Evolutionary conservation across 2,113 vertebrate species (phyloP).

Genomic region (Sylvicapra grimmia): DNA sequence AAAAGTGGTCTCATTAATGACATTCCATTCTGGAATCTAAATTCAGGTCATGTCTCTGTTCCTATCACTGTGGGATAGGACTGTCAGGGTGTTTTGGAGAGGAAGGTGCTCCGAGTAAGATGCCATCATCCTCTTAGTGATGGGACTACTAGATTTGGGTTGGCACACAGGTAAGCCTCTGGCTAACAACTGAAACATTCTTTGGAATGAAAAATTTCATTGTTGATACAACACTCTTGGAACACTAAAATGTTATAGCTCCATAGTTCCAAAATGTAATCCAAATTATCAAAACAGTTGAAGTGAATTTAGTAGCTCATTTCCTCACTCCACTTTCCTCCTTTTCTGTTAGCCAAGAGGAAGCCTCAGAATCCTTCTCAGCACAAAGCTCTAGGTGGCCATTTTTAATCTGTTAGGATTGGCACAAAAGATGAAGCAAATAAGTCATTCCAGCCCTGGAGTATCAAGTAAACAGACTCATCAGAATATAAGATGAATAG

Average conservation of each 20-base stretch:
- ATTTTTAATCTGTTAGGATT: neutral
- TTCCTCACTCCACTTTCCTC: neutral
- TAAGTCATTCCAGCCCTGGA: neutral
- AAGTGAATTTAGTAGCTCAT: neutral
- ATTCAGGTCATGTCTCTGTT: conserved; percentile 30
- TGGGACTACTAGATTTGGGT: neutral
- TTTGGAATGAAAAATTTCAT: neutral
- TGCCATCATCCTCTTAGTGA: neutral
- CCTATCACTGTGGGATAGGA: neutral
- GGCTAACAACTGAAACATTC: neutral
- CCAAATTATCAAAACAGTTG: neutral
- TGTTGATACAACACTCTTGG: neutral
- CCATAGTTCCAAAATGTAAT: neutral
- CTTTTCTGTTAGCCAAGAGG: neutral
- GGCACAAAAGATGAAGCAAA: neutral
- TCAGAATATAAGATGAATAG: neutral
- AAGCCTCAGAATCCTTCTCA: neutral
- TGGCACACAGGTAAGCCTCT: neutral
- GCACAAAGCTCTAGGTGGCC: neutral
- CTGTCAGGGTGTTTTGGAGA: neutral
- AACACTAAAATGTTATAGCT: neutral
- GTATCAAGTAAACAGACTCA: neutral
- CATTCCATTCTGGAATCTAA: conserved; percentile 41
- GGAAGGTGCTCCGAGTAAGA: neutral
- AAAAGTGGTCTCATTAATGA: conserved; percentile 24